Base-by-base conservation (phyloP, 2,797 vertebrate genomes). In the Uromys caudimaculatus region DNA sequence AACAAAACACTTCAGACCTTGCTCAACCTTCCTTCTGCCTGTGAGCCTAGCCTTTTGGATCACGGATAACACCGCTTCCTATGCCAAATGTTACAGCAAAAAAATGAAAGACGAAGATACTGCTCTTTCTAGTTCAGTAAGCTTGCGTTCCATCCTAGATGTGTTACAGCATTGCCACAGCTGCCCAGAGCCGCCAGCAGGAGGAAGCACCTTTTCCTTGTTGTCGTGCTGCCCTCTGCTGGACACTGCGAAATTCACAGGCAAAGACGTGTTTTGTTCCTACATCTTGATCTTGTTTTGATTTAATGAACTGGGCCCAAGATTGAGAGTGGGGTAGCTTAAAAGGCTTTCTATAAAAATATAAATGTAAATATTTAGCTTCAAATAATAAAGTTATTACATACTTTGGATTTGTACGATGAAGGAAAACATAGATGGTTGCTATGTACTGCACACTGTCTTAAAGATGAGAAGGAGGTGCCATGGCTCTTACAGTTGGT, bases 201-300 rank as follows among this genome's bases (percentile, higher is more conserved):
- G 44, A 38, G 29, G 41, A 52, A 75, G 54, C 17, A 0, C 17
- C 35, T 35, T 38, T 78, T 71, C 29, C 19, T 9, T 76, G 19
- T 90, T 77, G 24, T 24, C 9, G 4, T 89, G 82, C 95, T 96
- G 92, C 82, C 93, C 91, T 97, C 97, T 97, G 38, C 94, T 96
- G 97, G 95, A 50, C 52, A 41, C 3, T 3, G 14, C 3, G 17
- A 92, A 94, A 92, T 14, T 71, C 41, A 75, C 96, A 93, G 67
- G 47, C 5, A 17, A 85, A 93, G 32, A 79, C 3, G 23, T 0
- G 27, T 38, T 73, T 54, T 4, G 32, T 17, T 24, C 9, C 64
- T 9, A 60, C 62, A 27, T 73, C 69, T 76, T 67, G 50, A 69
- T 27, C 60, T 14, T 6, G n/a, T 32, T 84, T 89, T 77, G 47